phyloP scores from a whole-genome alignment of 37 sponge, comb jelly and placozoan genomes.

The Aphrocallistes beatrix region DNA sequence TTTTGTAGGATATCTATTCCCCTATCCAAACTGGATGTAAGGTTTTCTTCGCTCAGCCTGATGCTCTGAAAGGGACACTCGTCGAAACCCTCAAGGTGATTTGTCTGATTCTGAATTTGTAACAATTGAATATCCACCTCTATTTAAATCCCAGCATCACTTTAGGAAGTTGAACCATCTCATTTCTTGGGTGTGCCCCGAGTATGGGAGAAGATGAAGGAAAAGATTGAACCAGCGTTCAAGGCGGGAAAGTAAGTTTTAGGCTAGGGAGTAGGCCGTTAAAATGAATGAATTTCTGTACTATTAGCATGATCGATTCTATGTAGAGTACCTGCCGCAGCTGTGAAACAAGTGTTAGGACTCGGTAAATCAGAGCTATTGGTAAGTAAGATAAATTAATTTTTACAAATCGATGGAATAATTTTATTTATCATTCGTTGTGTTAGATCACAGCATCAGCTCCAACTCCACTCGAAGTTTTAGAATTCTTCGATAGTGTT shows the following conservation, averaged over 20 bases:
- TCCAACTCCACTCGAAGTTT: constrained; percentile 48
- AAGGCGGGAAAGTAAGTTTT: constrained; percentile 12
- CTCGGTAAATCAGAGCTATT: background rate
- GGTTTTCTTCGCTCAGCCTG: constrained; percentile 82
- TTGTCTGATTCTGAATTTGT: background rate
- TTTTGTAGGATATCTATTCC: constrained; percentile 51
- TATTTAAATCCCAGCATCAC: no score
- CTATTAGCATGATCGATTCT: background rate
- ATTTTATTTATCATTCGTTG: background rate
- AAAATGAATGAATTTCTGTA: background rate
- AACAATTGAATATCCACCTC: background rate
- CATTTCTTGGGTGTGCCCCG: constrained; percentile 84
- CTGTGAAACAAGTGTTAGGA: background rate
- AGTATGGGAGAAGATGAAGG: constrained; percentile 87
- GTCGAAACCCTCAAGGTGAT: constrained; percentile 57
- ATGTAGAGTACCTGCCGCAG: background rate
- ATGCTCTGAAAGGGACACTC: constrained; percentile 84
- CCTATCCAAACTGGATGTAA: constrained; percentile 55
- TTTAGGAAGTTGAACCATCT: constrained; percentile 77
- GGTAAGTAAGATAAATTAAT: background rate
- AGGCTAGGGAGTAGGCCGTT: background rate
- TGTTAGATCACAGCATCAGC: constrained; percentile 63
- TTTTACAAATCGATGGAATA: background rate
- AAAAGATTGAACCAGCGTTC: constrained; percentile 36
- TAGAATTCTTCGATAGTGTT: constrained; percentile 75